Percentiles rank a stretch among this genome's conserved stretches.
These are phyloP conservation scores for Daboia siamensis DNA, from an alignment of 2,113 vertebrate genomes.

Conservation along the genomic window DNA sequence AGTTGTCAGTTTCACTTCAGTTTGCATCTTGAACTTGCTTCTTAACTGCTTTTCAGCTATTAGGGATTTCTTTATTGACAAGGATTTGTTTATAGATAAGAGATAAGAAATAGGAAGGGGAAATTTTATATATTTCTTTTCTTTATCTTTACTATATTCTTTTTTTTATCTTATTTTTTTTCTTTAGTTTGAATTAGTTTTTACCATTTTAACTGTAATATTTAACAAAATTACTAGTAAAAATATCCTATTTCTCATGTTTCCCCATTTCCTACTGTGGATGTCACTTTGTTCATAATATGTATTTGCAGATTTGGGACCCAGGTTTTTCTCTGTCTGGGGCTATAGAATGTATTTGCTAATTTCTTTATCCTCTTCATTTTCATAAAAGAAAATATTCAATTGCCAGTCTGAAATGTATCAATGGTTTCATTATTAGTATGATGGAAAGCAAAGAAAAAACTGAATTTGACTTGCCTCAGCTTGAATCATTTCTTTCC, in stretches of 20 bases:
- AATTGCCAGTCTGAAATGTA: background rate
- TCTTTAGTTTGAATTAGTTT: background rate
- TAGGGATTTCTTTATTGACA: background rate
- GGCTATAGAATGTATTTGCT: background rate
- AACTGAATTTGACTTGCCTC: background rate
- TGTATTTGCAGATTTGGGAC: background rate
- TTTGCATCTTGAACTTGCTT: background rate
- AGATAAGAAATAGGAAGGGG: background rate
- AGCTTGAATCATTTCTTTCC: background rate
- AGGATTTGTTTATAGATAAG: background rate
- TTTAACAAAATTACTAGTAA: background rate
- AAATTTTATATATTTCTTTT: background rate
- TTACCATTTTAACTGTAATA: background rate
- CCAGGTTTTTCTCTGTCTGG: background rate
- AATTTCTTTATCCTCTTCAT: background rate
- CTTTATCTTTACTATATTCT: background rate
- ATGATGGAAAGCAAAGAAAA: background rate
- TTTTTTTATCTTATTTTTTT: background rate
- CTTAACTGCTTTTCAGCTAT: background rate
- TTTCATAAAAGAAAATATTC: background rate
- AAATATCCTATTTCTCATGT: background rate
- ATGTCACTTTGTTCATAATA: background rate
- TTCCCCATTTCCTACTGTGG: background rate
- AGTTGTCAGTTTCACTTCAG: background rate
- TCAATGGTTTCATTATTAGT: background rate